Conservation (phyloP, 1,140 invertebrate genomes). For the Drosophila novamexicana region DNA sequence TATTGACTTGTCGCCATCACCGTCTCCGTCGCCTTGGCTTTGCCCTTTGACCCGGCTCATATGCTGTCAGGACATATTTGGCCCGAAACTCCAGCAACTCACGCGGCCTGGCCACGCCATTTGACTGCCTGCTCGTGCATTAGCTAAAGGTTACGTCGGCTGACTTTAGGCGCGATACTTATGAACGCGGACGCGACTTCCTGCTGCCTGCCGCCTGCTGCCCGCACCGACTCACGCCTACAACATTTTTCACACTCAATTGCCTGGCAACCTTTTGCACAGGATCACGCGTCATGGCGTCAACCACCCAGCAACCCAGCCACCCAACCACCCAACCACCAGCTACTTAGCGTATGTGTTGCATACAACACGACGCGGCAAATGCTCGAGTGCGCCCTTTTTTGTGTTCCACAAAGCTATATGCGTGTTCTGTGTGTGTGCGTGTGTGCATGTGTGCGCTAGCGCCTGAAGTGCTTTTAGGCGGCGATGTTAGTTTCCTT, state of each 20-base stretch:
- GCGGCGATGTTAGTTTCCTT: conserved; percentile 61
- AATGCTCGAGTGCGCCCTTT: conserved; percentile 28
- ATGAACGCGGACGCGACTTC: conserved; percentile 28
- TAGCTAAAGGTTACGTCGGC: conserved; percentile 63
- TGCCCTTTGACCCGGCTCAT: conserved; percentile 69
- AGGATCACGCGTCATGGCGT: conserved; percentile 69
- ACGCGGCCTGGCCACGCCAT: conserved; percentile 55
- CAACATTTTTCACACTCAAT: conserved; percentile 81
- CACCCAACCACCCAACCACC: conserved; percentile 30
- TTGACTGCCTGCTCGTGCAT: conserved; percentile 80
- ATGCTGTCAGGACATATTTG: conserved; percentile 53
- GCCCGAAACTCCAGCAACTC: too few relatives aligned
- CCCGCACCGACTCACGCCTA: conserved; percentile 42
- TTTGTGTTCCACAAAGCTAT: conserved; percentile 1
- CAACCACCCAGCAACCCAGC: not conserved
- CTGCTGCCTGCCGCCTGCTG: not conserved
- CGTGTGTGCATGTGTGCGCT: conserved; percentile 13
- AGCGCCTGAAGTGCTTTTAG: conserved; percentile 50
- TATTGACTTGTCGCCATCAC: conserved; percentile 64
- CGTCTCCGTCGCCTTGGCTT: conserved; percentile 26
- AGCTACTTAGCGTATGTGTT: conserved; percentile 78
- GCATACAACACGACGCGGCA: conserved; percentile 64
- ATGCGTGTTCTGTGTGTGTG: conserved; percentile 11
- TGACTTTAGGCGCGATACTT: conserved; percentile 38
- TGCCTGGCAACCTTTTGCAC: conserved; percentile 80